Percentiles rank a stretch among this genome's conserved stretches.
Conservation (phyloP, 2,797 vertebrate genomes). For the Crossoptilon crossoptilon region DNA sequence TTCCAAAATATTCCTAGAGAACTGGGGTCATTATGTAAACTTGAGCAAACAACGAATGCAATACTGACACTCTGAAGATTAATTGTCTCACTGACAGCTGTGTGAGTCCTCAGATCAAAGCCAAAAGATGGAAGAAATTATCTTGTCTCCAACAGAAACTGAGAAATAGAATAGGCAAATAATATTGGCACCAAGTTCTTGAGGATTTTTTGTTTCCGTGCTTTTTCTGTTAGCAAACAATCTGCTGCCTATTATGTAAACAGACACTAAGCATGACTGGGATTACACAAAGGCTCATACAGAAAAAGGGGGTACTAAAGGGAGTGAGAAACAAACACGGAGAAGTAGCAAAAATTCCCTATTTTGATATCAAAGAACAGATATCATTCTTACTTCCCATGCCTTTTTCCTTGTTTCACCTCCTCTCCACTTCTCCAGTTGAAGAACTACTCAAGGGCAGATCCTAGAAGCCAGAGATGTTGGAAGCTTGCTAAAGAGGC, state of each 20-base stretch:
- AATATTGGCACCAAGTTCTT: background rate
- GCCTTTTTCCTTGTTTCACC: background rate
- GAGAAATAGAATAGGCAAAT: background rate
- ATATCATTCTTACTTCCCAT: background rate
- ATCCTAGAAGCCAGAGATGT: background rate
- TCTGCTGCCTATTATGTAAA: background rate
- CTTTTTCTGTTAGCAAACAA: background rate
- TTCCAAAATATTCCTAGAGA: background rate
- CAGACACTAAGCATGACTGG: background rate
- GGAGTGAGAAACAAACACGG: background rate
- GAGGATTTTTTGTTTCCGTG: background rate
- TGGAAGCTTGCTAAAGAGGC: background rate
- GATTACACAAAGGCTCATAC: background rate
- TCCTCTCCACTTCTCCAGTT: background rate
- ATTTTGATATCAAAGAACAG: background rate
- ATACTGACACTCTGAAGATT: background rate
- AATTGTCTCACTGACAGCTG: slow-evolving; percentile 2
- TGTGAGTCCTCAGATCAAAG: background rate
- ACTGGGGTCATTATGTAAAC: background rate
- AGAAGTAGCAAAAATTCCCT: background rate
- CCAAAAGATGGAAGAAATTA: slow-evolving; percentile 24
- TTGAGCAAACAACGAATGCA: background rate
- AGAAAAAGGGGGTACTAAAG: background rate
- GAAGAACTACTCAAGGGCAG: background rate
- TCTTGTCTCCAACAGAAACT: background rate